Evolutionary conservation across 2,113 vertebrate species (phyloP), one percentile per base, ranked within the genome.

Genomic region (Scalopus aquaticus): DNA sequence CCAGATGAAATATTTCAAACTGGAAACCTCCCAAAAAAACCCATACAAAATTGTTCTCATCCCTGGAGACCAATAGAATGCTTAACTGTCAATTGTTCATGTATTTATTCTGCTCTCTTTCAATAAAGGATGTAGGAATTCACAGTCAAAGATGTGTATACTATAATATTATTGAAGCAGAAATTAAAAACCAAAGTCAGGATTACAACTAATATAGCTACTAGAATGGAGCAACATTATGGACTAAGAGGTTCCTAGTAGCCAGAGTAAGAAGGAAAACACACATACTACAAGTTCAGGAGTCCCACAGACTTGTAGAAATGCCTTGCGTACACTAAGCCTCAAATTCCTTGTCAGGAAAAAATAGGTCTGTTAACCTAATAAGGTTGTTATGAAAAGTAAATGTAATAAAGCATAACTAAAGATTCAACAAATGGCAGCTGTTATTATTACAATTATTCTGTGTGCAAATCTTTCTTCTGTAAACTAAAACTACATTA

Each of bases 1-100:
- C 44, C 70, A 84, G 42, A 91, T 74, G 58, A 93, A 88, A 87
- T 90, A 77, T 92, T 88, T 93, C 35, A 92, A 95, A 92, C 28
- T 87, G 54, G 42, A 49, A 28, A 60, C 62, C 12, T 54, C 30
- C 58, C 51, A 4, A 39, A 30, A 44, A 78, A 90, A 54, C 32
- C 32, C 22, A 49, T 17, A 28, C 49, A 90, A 28, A 32, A 8
- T 37, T 26, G 17, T 70, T 90, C 77, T n/a, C 65, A 65, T 94
- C 39, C 39, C 85, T 39, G 76, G 35, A 96, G 42, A 74, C 51
- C 35, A 96, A 73, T 9, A 72, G 46, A 91, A 67, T 28, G 16
- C 2, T 62, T 65, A 76, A 42, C 56, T 81, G 10, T 35, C 87
- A 19, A 22, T 19, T 84, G 30, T 78, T 96, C 46, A 16, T 72